A percentile compares a stretch with the other conserved stretches of the same genome.
Evolutionary conservation across 2,113 vertebrate species (phyloP).

Genomic region (Pithys albifrons): DNA sequence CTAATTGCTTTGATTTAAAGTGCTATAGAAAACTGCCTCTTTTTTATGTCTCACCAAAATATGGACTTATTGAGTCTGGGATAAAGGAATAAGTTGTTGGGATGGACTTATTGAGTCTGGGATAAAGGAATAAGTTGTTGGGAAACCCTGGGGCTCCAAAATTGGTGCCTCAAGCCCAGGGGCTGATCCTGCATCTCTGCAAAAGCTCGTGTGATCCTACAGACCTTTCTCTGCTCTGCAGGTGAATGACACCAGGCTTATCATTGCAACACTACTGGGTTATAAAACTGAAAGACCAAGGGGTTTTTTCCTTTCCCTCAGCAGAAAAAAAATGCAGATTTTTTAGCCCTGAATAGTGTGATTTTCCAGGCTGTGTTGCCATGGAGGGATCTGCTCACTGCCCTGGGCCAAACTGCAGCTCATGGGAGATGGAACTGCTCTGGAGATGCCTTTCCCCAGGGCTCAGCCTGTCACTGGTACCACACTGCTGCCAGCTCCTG

Average conservation of each 20-base stretch:
- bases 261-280: background rate
- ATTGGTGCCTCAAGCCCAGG: background rate
- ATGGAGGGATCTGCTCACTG: background rate
- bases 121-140: background rate
- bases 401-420: background rate
- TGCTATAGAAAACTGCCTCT: background rate
- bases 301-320: background rate
- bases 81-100: background rate
- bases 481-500: accelerated
- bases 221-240: background rate
- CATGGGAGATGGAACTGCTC: background rate
- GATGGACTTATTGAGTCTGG: background rate
- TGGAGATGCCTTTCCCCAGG: background rate
- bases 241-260: background rate
- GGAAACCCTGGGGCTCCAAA: background rate
- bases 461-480: background rate
- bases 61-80: background rate
- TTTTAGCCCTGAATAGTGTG: background rate
- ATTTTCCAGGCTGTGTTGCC: accelerated
- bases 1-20: background rate
- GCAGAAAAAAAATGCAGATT: background rate
- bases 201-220: background rate
- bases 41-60: background rate
- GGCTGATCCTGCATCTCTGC: background rate
- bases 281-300: background rate